phyloP scores from a whole-genome alignment of 2,113 vertebrate genomes.

The Calidris pugnax region DNA sequence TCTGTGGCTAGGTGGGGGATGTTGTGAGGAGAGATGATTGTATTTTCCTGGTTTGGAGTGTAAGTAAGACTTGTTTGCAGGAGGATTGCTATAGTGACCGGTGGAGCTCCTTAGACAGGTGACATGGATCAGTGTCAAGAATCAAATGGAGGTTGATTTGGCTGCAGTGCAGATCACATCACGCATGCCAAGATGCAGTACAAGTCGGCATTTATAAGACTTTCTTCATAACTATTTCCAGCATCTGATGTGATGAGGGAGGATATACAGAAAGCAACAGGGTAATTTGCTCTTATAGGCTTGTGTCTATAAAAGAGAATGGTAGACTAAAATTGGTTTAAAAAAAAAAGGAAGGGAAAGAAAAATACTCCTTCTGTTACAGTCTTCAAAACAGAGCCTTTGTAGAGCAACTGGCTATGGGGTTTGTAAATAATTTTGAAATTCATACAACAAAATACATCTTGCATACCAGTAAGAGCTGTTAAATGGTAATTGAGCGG shows the following conservation, averaged over 20 bases:
- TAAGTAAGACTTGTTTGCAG: neutral
- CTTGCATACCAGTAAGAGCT: neutral
- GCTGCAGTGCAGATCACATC: neutral
- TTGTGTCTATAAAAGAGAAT: neutral
- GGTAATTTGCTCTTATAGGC: neutral
- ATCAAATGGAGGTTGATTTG: neutral
- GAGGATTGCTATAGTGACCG: neutral
- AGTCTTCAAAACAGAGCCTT: neutral
- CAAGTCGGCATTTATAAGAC: neutral
- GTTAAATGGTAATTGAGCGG: neutral
- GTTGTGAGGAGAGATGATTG: neutral
- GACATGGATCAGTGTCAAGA: neutral
- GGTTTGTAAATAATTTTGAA: neutral
- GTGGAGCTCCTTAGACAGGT: neutral
- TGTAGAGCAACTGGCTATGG: neutral
- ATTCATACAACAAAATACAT: neutral
- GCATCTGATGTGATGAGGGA: neutral
- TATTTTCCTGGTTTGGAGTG: neutral
- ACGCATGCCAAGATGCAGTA: accelerated
- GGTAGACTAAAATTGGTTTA: neutral
- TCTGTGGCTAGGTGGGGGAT: neutral
- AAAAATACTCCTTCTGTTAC: neutral
- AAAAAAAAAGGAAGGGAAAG: neutral
- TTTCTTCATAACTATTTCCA: neutral
- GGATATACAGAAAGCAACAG: neutral